Conservation (phyloP, 37 sponge, comb jelly and placozoan species). For the Ephydatia muelleri region DNA sequence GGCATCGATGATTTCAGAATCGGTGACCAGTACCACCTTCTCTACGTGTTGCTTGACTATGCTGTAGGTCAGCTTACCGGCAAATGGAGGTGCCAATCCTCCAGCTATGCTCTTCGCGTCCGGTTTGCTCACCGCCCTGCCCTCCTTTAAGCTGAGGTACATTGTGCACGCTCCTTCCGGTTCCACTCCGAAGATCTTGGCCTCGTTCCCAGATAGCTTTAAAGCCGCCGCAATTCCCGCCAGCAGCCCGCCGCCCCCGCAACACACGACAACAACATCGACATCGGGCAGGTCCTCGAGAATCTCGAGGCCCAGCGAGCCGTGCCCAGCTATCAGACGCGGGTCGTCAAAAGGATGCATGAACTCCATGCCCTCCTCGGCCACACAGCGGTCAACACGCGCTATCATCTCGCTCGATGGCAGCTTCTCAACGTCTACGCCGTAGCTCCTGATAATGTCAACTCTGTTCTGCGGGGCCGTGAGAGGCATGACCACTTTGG, state of each 20-base stretch:
- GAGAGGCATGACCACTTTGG: conserved; percentile 53
- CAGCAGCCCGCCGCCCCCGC: conserved; percentile 76
- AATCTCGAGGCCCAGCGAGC: conserved; percentile 62
- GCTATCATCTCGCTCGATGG: conserved; percentile 38
- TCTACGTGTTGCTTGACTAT: conserved; percentile 47
- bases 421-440: conserved; percentile 45
- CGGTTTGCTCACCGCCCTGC: conserved; percentile 27
- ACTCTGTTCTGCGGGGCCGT: conserved; percentile 33
- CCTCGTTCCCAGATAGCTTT: conserved; percentile 28
- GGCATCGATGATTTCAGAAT: conserved; percentile 56
- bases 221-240: conserved; percentile 62
- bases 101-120: conserved; percentile 45
- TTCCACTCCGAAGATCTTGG: conserved; percentile 52
- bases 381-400: conserved; percentile 31
- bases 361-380: conserved; percentile 38
- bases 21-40: conserved; percentile 60
- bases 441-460: conserved; percentile 38
- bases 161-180: conserved; percentile 65
- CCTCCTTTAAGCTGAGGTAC: conserved; percentile 63
- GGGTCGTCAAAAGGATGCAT: conserved; percentile 69
- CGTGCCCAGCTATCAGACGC: conserved; percentile 62
- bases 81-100: conserved; percentile 65
- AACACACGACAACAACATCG: conserved; percentile 68
- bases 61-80: conserved; percentile 44
- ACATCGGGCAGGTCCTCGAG: conserved; percentile 39